phyloP scores from a whole-genome alignment of 2,888 invertebrate genomes.

The Zygogramma bicolorata region DNA sequence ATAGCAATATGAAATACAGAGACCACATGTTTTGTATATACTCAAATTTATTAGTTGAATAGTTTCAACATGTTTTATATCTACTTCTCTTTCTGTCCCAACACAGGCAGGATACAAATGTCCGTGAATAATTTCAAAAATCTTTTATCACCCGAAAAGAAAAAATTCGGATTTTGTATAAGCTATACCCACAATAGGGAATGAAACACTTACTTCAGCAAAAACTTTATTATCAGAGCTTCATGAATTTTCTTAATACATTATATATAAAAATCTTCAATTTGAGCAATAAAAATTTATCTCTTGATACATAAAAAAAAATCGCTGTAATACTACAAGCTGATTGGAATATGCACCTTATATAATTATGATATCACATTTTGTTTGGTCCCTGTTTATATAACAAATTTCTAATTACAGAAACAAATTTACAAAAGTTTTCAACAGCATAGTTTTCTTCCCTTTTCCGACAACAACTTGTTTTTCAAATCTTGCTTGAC shows the following conservation, averaged over 20 bases:
- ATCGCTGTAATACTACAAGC: background rate
- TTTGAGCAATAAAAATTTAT: background rate
- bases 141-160: too few species aligned
- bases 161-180: too few species aligned
- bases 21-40: too few species aligned
- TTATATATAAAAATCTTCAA: background rate
- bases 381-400: background rate
- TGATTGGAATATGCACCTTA: background rate
- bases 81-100: too few species aligned
- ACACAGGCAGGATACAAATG: too few species aligned
- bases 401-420: background rate
- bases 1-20: too few species aligned
- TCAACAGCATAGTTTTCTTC: constrained; percentile 38
- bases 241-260: background rate
- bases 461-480: constrained; percentile 62
- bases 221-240: background rate
- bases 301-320: background rate
- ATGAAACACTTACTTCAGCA: too few species aligned
- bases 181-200: too few species aligned
- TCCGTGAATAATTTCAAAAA: too few species aligned
- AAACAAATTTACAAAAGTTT: background rate
- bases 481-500: constrained; percentile 65
- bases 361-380: background rate
- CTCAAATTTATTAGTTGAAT: too few species aligned
- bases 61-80: too few species aligned